Percentiles rank a stretch among this genome's conserved stretches.
phyloP scores from a whole-genome alignment of 1,140 invertebrate genomes.

The Drosophila triauraria region DNA sequence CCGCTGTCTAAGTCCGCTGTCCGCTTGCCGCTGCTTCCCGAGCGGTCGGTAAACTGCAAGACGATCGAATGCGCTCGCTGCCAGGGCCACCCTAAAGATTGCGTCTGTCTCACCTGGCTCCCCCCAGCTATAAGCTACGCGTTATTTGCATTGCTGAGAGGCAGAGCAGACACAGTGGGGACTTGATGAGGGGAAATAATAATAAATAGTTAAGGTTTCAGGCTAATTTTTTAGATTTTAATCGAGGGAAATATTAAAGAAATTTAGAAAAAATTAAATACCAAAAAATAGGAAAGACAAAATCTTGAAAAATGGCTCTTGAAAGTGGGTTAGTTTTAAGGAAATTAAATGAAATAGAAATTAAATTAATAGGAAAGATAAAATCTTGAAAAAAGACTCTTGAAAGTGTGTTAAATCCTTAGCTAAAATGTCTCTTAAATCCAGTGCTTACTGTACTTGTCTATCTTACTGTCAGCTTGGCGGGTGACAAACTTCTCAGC shows the following conservation, averaged over 20 bases:
- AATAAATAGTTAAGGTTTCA: not conserved
- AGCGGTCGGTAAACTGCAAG: slow-evolving; percentile 43
- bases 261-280: not conserved
- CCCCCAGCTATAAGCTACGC: slow-evolving; percentile 12
- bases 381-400: not conserved
- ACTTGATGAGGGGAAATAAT: not conserved
- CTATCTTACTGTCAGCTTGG: slow-evolving; percentile 40
- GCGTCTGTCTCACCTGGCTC: not conserved
- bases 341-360: too few relatives aligned
- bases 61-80: slow-evolving; percentile 47
- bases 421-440: not conserved
- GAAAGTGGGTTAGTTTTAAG: too few relatives aligned
- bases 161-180: slow-evolving; percentile 4
- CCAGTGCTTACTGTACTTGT: slow-evolving; percentile 12
- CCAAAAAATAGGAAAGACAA: not conserved
- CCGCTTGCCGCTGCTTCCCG: slow-evolving; percentile 21
- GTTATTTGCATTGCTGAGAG: slow-evolving; percentile 42
- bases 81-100: slow-evolving; percentile 55
- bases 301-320: not conserved
- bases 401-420: too few relatives aligned
- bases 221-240: not conserved
- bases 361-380: not conserved
- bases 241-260: too few relatives aligned
- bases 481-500: slow-evolving; percentile 41
- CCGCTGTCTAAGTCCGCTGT: slow-evolving; percentile 46